Evolutionary conservation across 2,888 invertebrate species (phyloP), one percentile per base, ranked within the genome.

Genomic region (Himalopsyche japonica): DNA sequence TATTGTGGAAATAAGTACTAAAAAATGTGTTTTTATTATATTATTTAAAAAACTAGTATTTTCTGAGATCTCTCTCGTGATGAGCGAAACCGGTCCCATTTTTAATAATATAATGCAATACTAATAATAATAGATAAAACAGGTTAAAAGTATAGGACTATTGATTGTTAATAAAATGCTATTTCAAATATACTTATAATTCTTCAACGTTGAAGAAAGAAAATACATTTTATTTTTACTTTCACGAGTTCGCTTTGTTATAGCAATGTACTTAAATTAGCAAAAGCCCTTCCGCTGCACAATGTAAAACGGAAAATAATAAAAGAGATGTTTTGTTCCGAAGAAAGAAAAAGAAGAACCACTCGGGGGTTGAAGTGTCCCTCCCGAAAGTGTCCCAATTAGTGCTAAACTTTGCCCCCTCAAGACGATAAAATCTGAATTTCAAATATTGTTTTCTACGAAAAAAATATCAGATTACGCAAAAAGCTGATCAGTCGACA

Each of bases 371-470:
- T 32, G 20, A 57, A 82, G 79, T 82, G 79, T 78, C 78, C 57
- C 81, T 70, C 49, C 77, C 48, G 37, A 70, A 77, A 84, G 82
- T 47, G 64, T 84, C 81, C 82, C 84, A 84, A 84, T 84, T 84
- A 84, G 84, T 82, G 81, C 78, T 79, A 84, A 84, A 82, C 78
- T 81, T 81, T 64, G 64, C 79, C 78, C 70, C 78, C 76, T 76
- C 80, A 64, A 76, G 82, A 57, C 47, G 49, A 32, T 64, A 79
- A 82, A 27, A 82, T 84, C 81, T 79, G 80, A 83, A 83, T 79
- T 84, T 84, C 79, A 48, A 82, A 84, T 84, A 81, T 78, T 84
- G 81, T 84, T 84, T 82, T 84, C 18, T 18, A 84, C 76, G 64
- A 70, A 82, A 84, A 43, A 82, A 78, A 81, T 49, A 79, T 49